Evolutionary conservation across 2,888 invertebrate species (phyloP).

Genomic region (Apodemia zela): DNA sequence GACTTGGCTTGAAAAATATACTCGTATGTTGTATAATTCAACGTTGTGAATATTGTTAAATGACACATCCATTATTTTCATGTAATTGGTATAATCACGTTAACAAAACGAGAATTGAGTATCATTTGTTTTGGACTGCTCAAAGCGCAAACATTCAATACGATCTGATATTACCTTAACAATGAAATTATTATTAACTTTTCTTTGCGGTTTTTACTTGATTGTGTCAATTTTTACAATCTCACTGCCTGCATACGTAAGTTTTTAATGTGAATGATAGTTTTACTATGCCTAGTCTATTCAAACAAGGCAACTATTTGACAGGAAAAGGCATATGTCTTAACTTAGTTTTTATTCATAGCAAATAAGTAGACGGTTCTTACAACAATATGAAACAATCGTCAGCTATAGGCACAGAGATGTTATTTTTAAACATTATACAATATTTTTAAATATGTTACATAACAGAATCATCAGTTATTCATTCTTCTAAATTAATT

Average conservation of each 20-base stretch:
- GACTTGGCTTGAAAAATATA: too few species aligned
- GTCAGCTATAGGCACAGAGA: too few species aligned
- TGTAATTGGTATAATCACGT: background rate
- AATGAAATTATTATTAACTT: constrained; percentile 9
- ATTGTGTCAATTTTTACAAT: constrained; percentile 7
- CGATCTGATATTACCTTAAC: background rate
- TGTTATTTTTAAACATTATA: too few species aligned
- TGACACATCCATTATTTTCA: background rate
- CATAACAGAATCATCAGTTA: too few species aligned
- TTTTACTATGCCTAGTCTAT: too few species aligned
- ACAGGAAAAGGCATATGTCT: too few species aligned
- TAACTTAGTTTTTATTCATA: too few species aligned
- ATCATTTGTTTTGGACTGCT: constrained; percentile 1
- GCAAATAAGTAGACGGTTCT: too few species aligned
- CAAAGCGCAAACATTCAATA: background rate
- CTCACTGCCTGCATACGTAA: constrained; percentile 4
- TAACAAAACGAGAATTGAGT: background rate
- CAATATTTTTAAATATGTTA: too few species aligned
- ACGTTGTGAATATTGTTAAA: background rate
- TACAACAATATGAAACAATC: too few species aligned
- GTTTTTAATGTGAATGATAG: background rate
- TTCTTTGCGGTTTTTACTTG: background rate
- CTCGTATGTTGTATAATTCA: background rate
- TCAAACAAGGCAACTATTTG: too few species aligned
- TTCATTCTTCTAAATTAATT: too few species aligned